Base-by-base conservation (phyloP, 2,888 invertebrate species). In the Polydrusus pterygomalis region DNA sequence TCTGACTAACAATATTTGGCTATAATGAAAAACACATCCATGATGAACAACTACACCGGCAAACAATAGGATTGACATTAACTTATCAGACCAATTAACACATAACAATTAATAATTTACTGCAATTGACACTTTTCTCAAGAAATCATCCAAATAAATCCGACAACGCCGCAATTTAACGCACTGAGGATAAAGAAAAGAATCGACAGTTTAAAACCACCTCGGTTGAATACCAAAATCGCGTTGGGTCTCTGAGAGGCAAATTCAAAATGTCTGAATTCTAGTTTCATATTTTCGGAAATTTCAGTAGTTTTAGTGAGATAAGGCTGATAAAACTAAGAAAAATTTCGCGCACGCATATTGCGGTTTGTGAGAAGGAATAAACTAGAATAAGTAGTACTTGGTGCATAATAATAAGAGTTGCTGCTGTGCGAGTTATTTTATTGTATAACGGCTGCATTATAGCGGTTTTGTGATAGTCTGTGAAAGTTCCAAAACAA, bases 131-230 rank as follows among this genome's bases (percentile, higher is more conserved):
- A 45, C 13, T n/a, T 64, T 47, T 64, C 34, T 34, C 17, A 65
- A 17, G 47, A 45, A 63, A 45, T 63, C 5, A n/a, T 30, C 15
- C n/a, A 62, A 64, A 34, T 18, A 49, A 54, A 40, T 9, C 30
- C 40, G 73, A 43, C 73, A 74, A 74, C 73, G 43, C 40, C 54
- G 73, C 54, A 60, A 60, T 13, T 58, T 30, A 62, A 43, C 68
- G 49, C 51, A 65, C 20, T 40, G 73, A 60, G 67, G 30, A 67
- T 68, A 68, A 67, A 73, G 68, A 60, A 73, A 70, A 56, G 65
- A 73, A 38, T 68, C 67, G 67, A 64, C 71, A 64, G 71, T 71
- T 71, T 64, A 49, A 51, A 64, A 17, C 54, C 45, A 71, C n/a
- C n/a, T n/a, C 63, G 63, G 63, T 49, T 34, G 65, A 8, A 25